Conservation (phyloP, 2,888 invertebrate species). For the Xestia xanthographa region DNA sequence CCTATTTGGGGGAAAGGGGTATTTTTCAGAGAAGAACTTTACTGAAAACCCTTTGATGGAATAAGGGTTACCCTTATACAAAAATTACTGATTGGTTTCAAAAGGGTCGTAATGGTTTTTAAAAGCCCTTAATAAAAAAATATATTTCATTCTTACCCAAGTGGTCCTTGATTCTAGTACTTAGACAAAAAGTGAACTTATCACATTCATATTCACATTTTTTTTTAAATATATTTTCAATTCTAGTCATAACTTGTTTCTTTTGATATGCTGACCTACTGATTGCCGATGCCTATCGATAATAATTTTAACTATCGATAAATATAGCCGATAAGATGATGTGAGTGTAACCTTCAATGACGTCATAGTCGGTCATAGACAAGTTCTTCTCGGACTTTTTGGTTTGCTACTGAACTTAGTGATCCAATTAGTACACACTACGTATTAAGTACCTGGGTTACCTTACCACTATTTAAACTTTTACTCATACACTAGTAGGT, state of each 20-base stretch:
- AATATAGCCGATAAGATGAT: constrained; percentile 46
- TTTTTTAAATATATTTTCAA: constrained; percentile 10
- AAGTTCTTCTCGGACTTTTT: constrained; percentile 5
- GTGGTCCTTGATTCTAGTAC: neutral
- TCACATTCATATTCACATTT: neutral
- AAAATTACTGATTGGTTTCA: neutral
- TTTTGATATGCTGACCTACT: constrained; percentile 50
- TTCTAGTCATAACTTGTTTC: constrained; percentile 18
- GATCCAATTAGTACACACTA: neutral
- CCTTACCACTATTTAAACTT: neutral
- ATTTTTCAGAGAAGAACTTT: neutral
- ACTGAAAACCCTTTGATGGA: neutral
- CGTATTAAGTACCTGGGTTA: neutral
- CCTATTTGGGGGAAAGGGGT: neutral
- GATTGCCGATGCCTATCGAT: constrained; percentile 33
- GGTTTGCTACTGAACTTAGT: neutral
- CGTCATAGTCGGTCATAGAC: neutral
- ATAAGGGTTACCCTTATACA: constrained; percentile 6
- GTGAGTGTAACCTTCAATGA: constrained; percentile 39
- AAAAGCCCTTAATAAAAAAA: neutral
- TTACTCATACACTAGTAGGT: neutral
- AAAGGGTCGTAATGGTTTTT: too few species aligned
- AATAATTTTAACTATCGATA: constrained; percentile 37
- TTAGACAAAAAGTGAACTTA: neutral
- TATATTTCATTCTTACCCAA: neutral